Conservation (phyloP, 2,888 invertebrate genomes). For the Tachina grossa region DNA sequence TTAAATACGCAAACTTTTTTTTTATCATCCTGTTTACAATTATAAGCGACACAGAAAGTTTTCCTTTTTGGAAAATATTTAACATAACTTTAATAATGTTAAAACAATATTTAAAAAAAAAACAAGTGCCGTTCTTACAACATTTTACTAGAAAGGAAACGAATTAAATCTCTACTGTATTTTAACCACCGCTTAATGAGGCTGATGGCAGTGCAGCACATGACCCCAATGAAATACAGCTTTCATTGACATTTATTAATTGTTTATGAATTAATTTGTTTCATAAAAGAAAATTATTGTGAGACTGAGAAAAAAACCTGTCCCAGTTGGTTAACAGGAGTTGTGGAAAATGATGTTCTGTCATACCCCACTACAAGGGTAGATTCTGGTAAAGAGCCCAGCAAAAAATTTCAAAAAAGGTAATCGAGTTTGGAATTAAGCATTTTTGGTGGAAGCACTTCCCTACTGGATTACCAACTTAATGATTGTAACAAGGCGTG, state of each 20-base stretch:
- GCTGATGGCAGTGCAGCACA: slow-evolving; percentile 11
- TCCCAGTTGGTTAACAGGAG: not conserved
- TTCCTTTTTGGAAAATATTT: slow-evolving; percentile 21
- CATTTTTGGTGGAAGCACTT: too few relatives aligned
- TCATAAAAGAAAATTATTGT: slow-evolving; percentile 36
- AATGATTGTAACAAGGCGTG: too few relatives aligned
- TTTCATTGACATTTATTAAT: slow-evolving; percentile 71
- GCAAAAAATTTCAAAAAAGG: too few relatives aligned
- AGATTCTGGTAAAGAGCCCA: too few relatives aligned
- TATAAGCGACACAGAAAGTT: slow-evolving; percentile 35
- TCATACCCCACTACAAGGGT: too few relatives aligned
- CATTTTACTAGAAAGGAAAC: not conserved
- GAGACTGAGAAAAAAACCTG: slow-evolving; percentile 18
- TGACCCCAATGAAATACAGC: slow-evolving; percentile 23
- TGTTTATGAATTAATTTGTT: slow-evolving; percentile 69
- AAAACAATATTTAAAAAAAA: slow-evolving; percentile 12
- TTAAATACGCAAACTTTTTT: slow-evolving; percentile 30
- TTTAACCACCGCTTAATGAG: slow-evolving; percentile 40
- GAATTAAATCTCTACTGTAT: slow-evolving; percentile 23
- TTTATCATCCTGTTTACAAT: slow-evolving; percentile 60
- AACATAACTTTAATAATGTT: slow-evolving; percentile 43
- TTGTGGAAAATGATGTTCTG: not conserved
- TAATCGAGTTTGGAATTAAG: too few relatives aligned
- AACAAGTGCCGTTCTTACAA: slow-evolving; percentile 1
- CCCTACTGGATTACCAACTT: too few relatives aligned